Base-by-base conservation (phyloP, 2,888 invertebrate species). In the Hoplodrina blanda region DNA sequence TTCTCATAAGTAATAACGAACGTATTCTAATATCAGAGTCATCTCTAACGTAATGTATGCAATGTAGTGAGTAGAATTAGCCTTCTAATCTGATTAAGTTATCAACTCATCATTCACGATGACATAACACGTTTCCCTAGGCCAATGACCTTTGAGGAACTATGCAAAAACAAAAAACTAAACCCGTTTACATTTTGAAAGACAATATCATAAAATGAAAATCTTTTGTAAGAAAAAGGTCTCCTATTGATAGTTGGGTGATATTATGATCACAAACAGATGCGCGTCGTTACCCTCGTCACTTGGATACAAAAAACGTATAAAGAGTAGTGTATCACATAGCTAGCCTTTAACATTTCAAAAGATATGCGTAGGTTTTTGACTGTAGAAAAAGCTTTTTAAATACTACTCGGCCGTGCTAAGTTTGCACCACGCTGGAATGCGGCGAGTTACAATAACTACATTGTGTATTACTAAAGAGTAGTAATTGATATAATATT, bases 241-340 rank as follows among this genome's bases (percentile, higher is more conserved):
- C 13, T 30, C 19, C 7, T 44, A 53, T 62, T 61, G 44, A 54
- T 62, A 76, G 54, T 55, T 41, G 25, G n/a, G 20, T 52, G 20
- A 76, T 76, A 76, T 76, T 62, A 54, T 52, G 53, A 56, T 69
- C 57, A 67, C 46, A 78, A 62, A 72, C 68, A 72, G 49, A 74
- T 49, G 69, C n/a, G 44, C 49, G 30, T 17, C 61, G 30, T 68
- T 73, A 80, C 78, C 81, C 84, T 81, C 69, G 73, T 81, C 84
- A 81, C 67, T 49, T 17, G n/a, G n/a, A 59, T 44, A 76, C n/a
- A 25, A 69, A 73, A 61, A 60, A 25, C 25, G 15, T 56, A 50
- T 44, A 76, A 49, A 76, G 44, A 54, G 4, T 68, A 25, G 8
- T 10, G 15, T 25, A 17, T 49, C n/a, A 37, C 2, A 55, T 19